phyloP scores from a whole-genome alignment of 2,888 invertebrate species.

The Sesamia inferens region DNA sequence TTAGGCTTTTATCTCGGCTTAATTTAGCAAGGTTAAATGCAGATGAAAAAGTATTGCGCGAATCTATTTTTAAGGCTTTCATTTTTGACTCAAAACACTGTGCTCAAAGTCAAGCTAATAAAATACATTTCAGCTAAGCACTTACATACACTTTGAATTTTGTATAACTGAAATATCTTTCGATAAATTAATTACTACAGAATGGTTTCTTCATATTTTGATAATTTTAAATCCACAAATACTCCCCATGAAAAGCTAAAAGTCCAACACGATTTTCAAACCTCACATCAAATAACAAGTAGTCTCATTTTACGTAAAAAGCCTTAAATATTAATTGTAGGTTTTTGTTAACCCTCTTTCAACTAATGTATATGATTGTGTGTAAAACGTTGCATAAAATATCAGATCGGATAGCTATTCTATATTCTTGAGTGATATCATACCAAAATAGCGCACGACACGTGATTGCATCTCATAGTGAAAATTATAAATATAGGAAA shows the following conservation, averaged over 20 bases:
- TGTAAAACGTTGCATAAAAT: not conserved
- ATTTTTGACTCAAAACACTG: slow-evolving; percentile 5
- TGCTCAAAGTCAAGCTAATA: slow-evolving; percentile 17
- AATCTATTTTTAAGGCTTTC: slow-evolving; percentile 33
- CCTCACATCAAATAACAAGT: not conserved
- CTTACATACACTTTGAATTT: not conserved
- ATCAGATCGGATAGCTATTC: slow-evolving; percentile 1
- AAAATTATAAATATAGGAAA: not conserved
- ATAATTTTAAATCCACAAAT: not conserved
- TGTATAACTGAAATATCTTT: slow-evolving; percentile 1
- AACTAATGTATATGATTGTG: not conserved
- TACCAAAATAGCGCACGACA: not conserved
- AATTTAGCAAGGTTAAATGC: slow-evolving; percentile 6
- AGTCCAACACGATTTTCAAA: not conserved
- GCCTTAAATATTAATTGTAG: no score
- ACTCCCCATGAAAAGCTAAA: not conserved
- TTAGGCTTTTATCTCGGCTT: slow-evolving; percentile 24
- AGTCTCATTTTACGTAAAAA: not conserved
- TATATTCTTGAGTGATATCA: not conserved
- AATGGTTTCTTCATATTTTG: not conserved
- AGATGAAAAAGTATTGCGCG: slow-evolving; percentile 17
- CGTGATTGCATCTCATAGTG: not conserved
- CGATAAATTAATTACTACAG: slow-evolving; percentile 2
- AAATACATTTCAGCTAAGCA: slow-evolving; percentile 19
- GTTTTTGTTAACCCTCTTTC: not conserved